phyloP scores from a whole-genome alignment of 2,888 invertebrate genomes.

The Cinara cedri region DNA sequence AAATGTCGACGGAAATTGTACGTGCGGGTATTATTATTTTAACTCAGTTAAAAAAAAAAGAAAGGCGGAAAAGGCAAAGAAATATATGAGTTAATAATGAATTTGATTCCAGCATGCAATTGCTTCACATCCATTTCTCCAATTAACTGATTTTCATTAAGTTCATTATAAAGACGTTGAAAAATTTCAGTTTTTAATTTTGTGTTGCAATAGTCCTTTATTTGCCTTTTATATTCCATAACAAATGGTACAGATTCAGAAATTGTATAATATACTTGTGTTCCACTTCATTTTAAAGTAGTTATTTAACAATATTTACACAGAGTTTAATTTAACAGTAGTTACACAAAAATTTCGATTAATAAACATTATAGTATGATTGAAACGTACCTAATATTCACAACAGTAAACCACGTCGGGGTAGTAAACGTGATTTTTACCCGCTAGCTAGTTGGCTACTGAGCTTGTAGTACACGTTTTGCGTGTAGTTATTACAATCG shows the following conservation, averaged over 20 bases:
- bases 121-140: constrained; percentile 21
- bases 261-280: constrained; percentile 9
- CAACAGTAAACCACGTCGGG: background rate
- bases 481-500: background rate
- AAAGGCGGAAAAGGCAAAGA: too few species aligned
- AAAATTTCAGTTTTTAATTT: constrained; percentile 3
- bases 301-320: background rate
- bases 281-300: constrained; percentile 21
- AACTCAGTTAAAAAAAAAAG: too few species aligned
- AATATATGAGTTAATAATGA: too few species aligned
- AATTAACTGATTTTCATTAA: constrained; percentile 14
- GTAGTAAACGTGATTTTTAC: background rate
- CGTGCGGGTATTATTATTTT: too few species aligned
- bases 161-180: constrained; percentile 13
- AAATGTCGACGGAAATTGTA: too few species aligned
- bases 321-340: too few species aligned
- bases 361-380: background rate
- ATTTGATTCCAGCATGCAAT: constrained; percentile 17
- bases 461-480: background rate
- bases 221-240: background rate
- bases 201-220: background rate
- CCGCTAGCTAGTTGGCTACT: background rate
- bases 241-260: constrained; percentile 1
- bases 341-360: background rate
- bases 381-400: background rate